Percentiles rank a stretch among this genome's conserved stretches.
Evolutionary conservation across 2,888 invertebrate genomes (phyloP).

Genomic region (Meghimatium bilineatum): DNA sequence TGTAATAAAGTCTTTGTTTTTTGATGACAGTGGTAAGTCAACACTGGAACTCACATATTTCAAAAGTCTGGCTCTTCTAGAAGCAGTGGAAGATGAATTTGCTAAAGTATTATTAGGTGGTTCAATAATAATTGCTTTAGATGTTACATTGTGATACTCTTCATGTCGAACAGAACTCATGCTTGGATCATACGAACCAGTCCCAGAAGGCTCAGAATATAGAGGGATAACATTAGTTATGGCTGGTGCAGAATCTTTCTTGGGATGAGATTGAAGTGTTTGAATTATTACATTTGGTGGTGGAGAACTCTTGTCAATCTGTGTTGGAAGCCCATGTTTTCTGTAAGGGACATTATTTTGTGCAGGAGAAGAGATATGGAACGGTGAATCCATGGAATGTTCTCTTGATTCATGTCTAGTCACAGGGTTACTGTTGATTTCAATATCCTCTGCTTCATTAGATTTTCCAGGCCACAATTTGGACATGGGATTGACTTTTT

Average conservation of each 20-base stretch:
- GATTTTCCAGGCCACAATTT: constrained; percentile 45
- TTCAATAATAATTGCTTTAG: constrained; percentile 44
- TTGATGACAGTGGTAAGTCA: constrained; percentile 8
- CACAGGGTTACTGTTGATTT: constrained; percentile 26
- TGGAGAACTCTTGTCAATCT: constrained; percentile 62
- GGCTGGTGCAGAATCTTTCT: constrained; percentile 53
- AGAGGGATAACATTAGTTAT: constrained; percentile 62
- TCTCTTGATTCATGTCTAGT: constrained; percentile 42
- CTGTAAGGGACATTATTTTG: background rate
- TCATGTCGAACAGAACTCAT: constrained; percentile 44
- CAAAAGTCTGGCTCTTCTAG: constrained; percentile 26
- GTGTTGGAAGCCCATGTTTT: background rate
- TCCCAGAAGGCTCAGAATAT: constrained; percentile 54
- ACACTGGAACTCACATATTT: constrained; percentile 40
- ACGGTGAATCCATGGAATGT: background rate
- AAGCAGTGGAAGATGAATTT: background rate
- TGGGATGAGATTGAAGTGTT: constrained; percentile 50
- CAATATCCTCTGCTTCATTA: constrained; percentile 52
- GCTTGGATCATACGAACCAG: constrained; percentile 36
- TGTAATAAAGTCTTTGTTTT: background rate
- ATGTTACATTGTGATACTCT: constrained; percentile 44
- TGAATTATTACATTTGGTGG: constrained; percentile 66
- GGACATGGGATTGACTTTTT: constrained; percentile 14
- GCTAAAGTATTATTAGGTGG: constrained; percentile 1
- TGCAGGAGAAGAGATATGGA: background rate